phyloP scores from a whole-genome alignment of 2,888 invertebrate species.

The Luffia ferchaultella region DNA sequence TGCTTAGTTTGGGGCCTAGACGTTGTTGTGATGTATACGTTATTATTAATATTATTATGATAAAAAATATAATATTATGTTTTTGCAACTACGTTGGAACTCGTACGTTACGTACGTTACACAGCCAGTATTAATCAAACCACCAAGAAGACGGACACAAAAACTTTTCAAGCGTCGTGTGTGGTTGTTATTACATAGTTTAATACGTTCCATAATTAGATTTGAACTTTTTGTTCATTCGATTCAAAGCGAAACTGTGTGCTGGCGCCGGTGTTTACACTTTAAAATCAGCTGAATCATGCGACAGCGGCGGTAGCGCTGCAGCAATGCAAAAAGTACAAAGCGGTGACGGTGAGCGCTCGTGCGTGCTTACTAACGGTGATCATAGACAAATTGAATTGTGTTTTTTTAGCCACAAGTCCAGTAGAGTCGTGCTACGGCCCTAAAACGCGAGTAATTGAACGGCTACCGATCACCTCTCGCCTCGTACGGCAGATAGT shows the following conservation, averaged over 20 bases:
- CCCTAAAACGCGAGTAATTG: slow-evolving; percentile 44
- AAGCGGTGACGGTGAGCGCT: slow-evolving; percentile 22
- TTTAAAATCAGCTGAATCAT: slow-evolving; percentile 39
- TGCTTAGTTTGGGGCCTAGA: too few species aligned
- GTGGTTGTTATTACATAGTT: slow-evolving; percentile 7
- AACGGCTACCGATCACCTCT: slow-evolving; percentile 18
- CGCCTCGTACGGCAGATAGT: background rate
- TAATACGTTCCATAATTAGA: slow-evolving; percentile 41
- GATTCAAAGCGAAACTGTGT: background rate
- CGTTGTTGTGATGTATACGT: too few species aligned
- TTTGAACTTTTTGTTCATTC: slow-evolving; percentile 21
- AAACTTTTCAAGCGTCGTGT: too few species aligned
- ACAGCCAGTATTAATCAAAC: too few species aligned
- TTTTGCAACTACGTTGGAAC: too few species aligned
- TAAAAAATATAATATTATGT: too few species aligned
- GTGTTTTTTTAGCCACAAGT: slow-evolving; percentile 38
- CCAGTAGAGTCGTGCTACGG: slow-evolving; percentile 30
- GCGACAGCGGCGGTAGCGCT: slow-evolving; percentile 32
- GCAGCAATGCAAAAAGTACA: slow-evolving; percentile 48
- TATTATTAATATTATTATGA: too few species aligned
- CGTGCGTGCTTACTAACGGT: slow-evolving; percentile 55
- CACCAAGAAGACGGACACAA: too few species aligned
- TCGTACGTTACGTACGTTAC: too few species aligned
- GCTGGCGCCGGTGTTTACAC: slow-evolving; percentile 26
- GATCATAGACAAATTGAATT: slow-evolving; percentile 47